Evolutionary conservation across 2,797 vertebrate genomes (phyloP), one percentile per base, ranked within the genome.

Genomic region (Otus scops): DNA sequence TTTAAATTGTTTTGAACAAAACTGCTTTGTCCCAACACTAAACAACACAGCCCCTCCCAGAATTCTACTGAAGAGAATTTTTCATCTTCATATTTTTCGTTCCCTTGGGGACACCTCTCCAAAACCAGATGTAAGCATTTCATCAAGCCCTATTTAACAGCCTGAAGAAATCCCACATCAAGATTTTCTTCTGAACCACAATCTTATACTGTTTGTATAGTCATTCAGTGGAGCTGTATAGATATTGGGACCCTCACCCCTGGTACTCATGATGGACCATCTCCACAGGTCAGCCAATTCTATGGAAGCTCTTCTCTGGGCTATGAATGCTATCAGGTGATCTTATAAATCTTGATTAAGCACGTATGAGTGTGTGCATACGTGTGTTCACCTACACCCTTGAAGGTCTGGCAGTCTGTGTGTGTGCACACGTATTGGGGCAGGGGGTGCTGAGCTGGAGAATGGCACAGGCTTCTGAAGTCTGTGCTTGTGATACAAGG

Each of bases 341-440:
- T 19, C 4, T 48, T 41, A 12, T 7, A 65, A 53, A 60, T 41
- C 23, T 28, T 27, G 12, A 27, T 45, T n/a, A 41, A 71, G 22
- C 10, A 7, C 4, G 34, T 38, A 20, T 18, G 24, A 34, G 23
- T 34, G 3, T 26, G 16, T 23, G 7, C 15, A 8, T 9, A 7
- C 2, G 0, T 3, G 13, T 19, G 32, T 22, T 23, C 20, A 7
- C 1, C 4, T 4, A 50, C 26, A 18, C 30, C 6, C 32, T 32
- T 34, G 48, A 48, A 41, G 32, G 17, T 47, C 63, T 85, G 54
- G 4, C 28, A 48, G 45, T 6, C n/a, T 63, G 18, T 77, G 9
- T 32, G 30, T 19, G 26, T 13, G 45, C 17, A 19, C 22, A 30
- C 0, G 0, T 16, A 3, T 1, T 0, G 1, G 32, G 26, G 18